Percentiles rank a stretch among this genome's conserved stretches.
phyloP scores from a whole-genome alignment of 1,140 invertebrate genomes.

The Neodiprion virginianus region DNA sequence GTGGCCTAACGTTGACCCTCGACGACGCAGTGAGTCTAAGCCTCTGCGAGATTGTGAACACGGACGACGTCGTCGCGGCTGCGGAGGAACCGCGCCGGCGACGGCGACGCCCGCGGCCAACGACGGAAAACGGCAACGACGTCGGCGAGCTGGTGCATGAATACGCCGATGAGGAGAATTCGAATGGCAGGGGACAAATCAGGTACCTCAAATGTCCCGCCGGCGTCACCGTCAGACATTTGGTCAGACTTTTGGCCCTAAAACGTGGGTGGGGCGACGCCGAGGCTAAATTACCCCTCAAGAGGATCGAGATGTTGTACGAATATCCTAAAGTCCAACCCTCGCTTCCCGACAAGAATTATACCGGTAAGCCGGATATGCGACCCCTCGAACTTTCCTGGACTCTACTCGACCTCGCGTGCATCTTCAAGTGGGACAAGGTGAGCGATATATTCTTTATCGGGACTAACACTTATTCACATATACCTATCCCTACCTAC shows the following conservation, averaged over 20 bases:
- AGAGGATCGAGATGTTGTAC: constrained; percentile 50
- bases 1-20: constrained; percentile 46
- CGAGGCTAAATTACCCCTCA: constrained; percentile 28
- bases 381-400: constrained; percentile 45
- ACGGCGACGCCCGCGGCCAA: not conserved
- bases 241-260: constrained; percentile 49
- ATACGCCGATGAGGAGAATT: constrained; percentile 3
- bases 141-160: not conserved
- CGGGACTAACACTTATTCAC: too few species aligned
- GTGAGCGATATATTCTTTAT: constrained; percentile 33
- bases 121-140: too few species aligned
- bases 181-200: constrained; percentile 23
- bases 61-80: constrained; percentile 19
- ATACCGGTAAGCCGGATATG: constrained; percentile 13
- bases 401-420: constrained; percentile 52
- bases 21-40: constrained; percentile 55
- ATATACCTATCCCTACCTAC: too few species aligned
- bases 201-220: constrained; percentile 54
- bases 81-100: not conserved
- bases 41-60: constrained; percentile 38
- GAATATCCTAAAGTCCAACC: constrained; percentile 28
- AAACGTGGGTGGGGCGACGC: constrained; percentile 54
- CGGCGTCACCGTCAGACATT: constrained; percentile 52
- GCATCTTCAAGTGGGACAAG: constrained; percentile 53
- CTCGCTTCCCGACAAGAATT: not conserved